Evolutionary conservation across 2,797 vertebrate species (phyloP).

Genomic region (Florisuga fusca): DNA sequence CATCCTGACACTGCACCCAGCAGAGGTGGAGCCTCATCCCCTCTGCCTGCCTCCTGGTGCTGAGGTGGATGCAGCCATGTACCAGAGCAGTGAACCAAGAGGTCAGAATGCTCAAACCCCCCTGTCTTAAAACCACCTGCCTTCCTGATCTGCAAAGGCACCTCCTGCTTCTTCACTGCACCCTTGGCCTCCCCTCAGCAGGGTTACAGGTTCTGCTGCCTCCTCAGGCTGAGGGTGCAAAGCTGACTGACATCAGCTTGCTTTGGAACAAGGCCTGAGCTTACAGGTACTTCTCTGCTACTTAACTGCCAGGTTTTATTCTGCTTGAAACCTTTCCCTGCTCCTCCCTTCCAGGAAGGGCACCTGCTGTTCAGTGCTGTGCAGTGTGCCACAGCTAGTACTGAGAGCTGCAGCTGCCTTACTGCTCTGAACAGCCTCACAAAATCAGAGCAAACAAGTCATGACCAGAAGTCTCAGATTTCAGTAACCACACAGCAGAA

Average conservation of each 20-base stretch:
- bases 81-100: not conserved
- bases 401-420: not conserved
- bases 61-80: not conserved
- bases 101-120: accelerated
- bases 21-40: not conserved
- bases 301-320: not conserved
- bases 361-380: not conserved
- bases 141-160: not conserved
- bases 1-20: accelerated
- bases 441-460: not conserved
- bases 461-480: not conserved
- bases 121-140: not conserved
- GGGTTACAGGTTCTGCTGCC: not conserved
- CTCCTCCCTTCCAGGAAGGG: not conserved
- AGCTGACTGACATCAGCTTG: not conserved
- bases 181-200: not conserved
- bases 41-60: not conserved
- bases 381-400: accelerated
- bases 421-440: not conserved
- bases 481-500: not conserved
- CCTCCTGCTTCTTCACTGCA: not conserved
- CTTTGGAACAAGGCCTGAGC: not conserved
- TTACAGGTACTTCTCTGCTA: not conserved
- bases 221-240: not conserved
- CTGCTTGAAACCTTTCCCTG: not conserved